Base-by-base conservation (phyloP, 37 sponge, comb jelly and placozoan genomes). In the Ephydatia muelleri region DNA sequence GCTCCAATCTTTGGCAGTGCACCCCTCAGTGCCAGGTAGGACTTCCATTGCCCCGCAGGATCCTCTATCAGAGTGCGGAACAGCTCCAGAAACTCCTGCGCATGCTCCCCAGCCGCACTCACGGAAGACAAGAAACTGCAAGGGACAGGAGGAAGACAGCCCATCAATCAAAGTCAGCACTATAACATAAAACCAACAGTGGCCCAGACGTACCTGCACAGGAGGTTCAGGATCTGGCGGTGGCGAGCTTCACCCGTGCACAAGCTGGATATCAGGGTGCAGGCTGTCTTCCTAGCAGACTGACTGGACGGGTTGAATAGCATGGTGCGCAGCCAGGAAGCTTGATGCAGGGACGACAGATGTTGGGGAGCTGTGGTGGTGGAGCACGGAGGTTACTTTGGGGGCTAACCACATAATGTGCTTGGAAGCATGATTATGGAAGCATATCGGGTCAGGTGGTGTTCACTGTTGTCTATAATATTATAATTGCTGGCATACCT, bases 231-330 rank as follows among this genome's bases (percentile, higher is more conserved):
- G 0, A 92, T 79, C 76, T 88, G 88, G 31, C 85, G 73, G 69
- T 87, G 88, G 26, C 93, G 73, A 5, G 82, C 68, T 67, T 88
- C 87, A 14, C 93, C 93, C 72, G 85, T 67, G 32, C 88, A 87
- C 36, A 97, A 87, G 19, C 84, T 82, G 47, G 69, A 75, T 32
- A 97, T 30, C 81, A 95, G 84, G 36, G 47, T 79, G 64, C 88
- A 90, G 5, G 93, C 89, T 21, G 89, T 76, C 0, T 32, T 73
- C 19, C 97, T 89, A 27, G 89, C 91, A 30, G 88, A 76, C 35
- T 87, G 85, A 34, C 87, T 88, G 65, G 95, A 87, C 8, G 91
- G 79, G 67, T 91, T 91, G 75, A 97, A 97, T 84, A 97, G 80
- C 89, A 92, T 91, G 22, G 83, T 78, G 19, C 86, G 85, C 34